Percentiles rank a stretch among this genome's conserved stretches.
phyloP scores from a whole-genome alignment of 2,797 vertebrate genomes.

The Thripadectes ignobilis region DNA sequence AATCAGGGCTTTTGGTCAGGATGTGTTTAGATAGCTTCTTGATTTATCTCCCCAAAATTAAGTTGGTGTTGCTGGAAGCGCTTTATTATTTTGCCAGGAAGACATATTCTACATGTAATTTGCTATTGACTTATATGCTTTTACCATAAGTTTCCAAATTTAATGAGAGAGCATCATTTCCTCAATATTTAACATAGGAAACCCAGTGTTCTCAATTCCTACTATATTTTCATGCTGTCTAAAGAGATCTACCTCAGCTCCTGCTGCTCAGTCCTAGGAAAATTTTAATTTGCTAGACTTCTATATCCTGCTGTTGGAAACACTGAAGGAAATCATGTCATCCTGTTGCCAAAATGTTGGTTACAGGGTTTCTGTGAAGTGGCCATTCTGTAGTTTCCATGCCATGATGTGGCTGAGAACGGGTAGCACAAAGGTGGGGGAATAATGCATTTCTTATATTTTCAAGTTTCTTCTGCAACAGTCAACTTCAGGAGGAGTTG shows the following conservation, averaged over 20 bases:
- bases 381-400: not conserved
- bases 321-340: not conserved
- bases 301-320: not conserved
- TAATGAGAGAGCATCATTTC: not conserved
- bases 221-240: not conserved
- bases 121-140: not conserved
- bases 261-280: not conserved
- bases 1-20: not conserved
- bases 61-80: not conserved
- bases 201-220: not conserved
- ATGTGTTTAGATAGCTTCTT: not conserved
- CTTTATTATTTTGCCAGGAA: not conserved
- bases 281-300: not conserved
- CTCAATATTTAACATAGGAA: not conserved
- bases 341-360: not conserved
- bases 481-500: not conserved
- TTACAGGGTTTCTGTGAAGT: not conserved
- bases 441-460: not conserved
- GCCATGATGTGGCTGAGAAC: not conserved
- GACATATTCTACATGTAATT: not conserved
- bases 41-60: not conserved
- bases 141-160: not conserved
- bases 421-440: not conserved
- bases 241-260: not conserved
- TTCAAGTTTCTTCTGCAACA: not conserved